Percentiles rank a stretch among this genome's conserved stretches.
These are phyloP conservation scores for Coboldia fuscipes DNA, from an alignment of 1,140 invertebrate genomes.

Conservation along the genomic window DNA sequence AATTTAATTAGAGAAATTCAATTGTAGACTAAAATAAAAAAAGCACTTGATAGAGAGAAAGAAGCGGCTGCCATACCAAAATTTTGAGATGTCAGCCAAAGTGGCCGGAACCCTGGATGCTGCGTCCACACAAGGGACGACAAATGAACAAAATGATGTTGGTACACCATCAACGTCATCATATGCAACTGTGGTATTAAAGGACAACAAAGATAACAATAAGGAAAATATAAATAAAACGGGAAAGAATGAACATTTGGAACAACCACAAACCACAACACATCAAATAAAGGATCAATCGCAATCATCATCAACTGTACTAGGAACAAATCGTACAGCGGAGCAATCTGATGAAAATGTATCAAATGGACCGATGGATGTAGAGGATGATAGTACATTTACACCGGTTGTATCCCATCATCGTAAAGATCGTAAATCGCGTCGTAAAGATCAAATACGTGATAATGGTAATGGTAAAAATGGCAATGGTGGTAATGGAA, in stretches of 20 bases:
- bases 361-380: constrained; percentile 5
- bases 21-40: too few relatives aligned
- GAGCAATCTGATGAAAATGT: neutral
- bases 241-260: too few relatives aligned
- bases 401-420: constrained; percentile 25
- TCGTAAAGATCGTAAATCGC: constrained; percentile 24
- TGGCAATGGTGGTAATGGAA: constrained; percentile 3
- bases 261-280: too few relatives aligned
- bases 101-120: too few relatives aligned
- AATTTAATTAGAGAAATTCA: too few relatives aligned
- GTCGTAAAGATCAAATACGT: constrained; percentile 16
- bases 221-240: neutral
- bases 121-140: too few relatives aligned
- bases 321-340: neutral
- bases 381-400: constrained; percentile 26
- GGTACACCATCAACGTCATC: neutral
- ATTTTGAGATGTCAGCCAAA: too few relatives aligned
- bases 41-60: too few relatives aligned
- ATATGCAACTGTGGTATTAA: neutral
- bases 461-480: constrained; percentile 11
- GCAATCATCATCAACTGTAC: neutral
- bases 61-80: too few relatives aligned
- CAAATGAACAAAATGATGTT: too few relatives aligned
- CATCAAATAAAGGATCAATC: neutral
- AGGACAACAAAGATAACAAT: neutral